Evolutionary conservation across 2,888 invertebrate species (phyloP), one percentile per base, ranked within the genome.

Genomic region (Fragum whitleyi): DNA sequence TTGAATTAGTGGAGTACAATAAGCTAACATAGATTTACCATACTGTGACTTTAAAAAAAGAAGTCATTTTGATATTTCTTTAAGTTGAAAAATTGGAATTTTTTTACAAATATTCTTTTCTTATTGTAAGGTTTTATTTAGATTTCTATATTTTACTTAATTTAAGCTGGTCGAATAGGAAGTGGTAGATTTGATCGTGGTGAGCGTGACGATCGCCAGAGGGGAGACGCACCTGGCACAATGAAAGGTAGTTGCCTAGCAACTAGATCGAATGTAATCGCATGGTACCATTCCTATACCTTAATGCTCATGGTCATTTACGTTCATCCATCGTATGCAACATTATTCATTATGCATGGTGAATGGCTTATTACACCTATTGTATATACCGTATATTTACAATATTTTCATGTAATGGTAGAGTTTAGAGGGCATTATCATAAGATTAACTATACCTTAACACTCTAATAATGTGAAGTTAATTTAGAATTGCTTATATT

Each of bases 161-260:
- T 70, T 70, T 21, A 74, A 93, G 93, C 91, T 89, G 92, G 92
- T 79, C 91, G 93, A 39, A 93, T 93, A 80, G 93, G 93, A 67
- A 93, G 93, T 88, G 93, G 93, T 86, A 91, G 93, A 71, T 93
- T 93, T 91, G 92, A 92, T 85, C 90, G 90, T 53, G 91, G 92
- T 29, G 92, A 92, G 73, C 72, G 88, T 69, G 91, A 91, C 78
- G 91, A 91, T n/a, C 83, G 91, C 47, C 89, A 87, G 65, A 77
- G 89, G 79, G 90, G 88, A 62, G 88, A 88, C 62, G 84, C 83
- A 67, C 86, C 88, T 29, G 87, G 84, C 76, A 69, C 81, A 55
- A 84, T 80, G 80, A 90, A 87, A 88, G 88, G 89, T 90, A 83
- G 78, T 82, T 81, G 82, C 73, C 21, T 61, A 62, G 73, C 73